Evolutionary conservation across 2,888 invertebrate genomes (phyloP).

Genomic region (Pasiphila rectangulata): DNA sequence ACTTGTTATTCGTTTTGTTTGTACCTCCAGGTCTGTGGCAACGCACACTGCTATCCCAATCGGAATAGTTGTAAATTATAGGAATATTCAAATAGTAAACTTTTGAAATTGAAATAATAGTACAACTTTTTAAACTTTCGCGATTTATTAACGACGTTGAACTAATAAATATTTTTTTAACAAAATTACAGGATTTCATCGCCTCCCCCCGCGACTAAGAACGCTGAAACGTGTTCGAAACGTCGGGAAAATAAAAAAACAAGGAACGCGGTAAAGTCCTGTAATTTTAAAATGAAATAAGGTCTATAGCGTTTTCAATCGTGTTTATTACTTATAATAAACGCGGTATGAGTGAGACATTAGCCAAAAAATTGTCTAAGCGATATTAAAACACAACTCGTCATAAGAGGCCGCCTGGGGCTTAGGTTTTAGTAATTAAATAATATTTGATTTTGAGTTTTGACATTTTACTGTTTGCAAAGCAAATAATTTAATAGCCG

Average conservation of each 20-base stretch:
- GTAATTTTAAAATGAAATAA: too few species aligned
- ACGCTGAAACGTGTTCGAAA: too few species aligned
- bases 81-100: too few species aligned
- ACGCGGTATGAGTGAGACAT: slow-evolving; percentile 1
- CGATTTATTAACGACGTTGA: too few species aligned
- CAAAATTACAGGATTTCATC: too few species aligned
- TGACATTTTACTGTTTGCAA: slow-evolving; percentile 9
- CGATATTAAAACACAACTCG: slow-evolving; percentile 46
- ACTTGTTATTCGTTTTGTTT: slow-evolving; percentile 11
- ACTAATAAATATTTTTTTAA: too few species aligned
- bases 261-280: too few species aligned
- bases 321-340: background rate
- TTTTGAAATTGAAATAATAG: too few species aligned
- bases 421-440: slow-evolving; percentile 39
- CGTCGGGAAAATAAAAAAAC: too few species aligned
- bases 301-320: background rate
- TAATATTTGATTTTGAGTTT: slow-evolving; percentile 5
- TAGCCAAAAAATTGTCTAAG: slow-evolving; percentile 32
- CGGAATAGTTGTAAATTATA: slow-evolving; percentile 12
- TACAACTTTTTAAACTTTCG: too few species aligned
- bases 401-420: slow-evolving; percentile 42
- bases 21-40: slow-evolving; percentile 11
- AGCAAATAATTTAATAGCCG: slow-evolving; percentile 12
- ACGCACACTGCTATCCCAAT: slow-evolving; percentile 4
- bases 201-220: background rate